Conservation (phyloP, 2,888 invertebrate species). For the Opisthograptis luteolata region DNA sequence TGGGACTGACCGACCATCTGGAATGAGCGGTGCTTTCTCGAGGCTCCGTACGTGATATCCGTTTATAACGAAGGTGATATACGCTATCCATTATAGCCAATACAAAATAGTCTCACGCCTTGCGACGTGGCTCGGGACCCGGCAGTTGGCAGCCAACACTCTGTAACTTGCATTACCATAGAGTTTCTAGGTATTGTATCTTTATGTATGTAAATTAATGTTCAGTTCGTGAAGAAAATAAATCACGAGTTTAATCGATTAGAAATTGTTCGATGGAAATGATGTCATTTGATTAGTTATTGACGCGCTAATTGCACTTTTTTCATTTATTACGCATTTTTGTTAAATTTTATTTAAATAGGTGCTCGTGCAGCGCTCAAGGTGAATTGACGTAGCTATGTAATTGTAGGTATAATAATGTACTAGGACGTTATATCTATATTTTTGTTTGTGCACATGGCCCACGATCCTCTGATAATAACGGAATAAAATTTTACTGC, state of each 20-base stretch:
- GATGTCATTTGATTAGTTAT: no score
- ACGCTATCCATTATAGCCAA: slow-evolving; percentile 34
- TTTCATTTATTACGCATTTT: no score
- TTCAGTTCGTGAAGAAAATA: slow-evolving; percentile 44
- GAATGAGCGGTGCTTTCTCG: slow-evolving; percentile 51
- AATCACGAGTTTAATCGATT: slow-evolving; percentile 41
- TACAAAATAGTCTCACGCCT: slow-evolving; percentile 61
- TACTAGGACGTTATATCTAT: slow-evolving; percentile 45
- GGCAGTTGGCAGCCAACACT: slow-evolving; percentile 44
- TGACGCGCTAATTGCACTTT: no score
- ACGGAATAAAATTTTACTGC: slow-evolving; percentile 35
- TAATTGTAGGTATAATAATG: slow-evolving; percentile 39
- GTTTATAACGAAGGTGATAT: slow-evolving; percentile 48
- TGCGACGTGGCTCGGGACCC: slow-evolving; percentile 35
- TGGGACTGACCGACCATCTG: slow-evolving; percentile 53
- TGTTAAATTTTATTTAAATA: no score
- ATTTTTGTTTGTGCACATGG: slow-evolving; percentile 46
- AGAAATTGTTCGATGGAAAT: slow-evolving; percentile 34
- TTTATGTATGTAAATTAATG: slow-evolving; percentile 48
- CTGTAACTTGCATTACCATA: slow-evolving; percentile 46
- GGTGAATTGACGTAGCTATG: background rate
- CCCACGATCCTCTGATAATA: slow-evolving; percentile 44
- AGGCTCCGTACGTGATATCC: slow-evolving; percentile 64
- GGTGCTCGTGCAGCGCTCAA: background rate
- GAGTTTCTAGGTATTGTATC: slow-evolving; percentile 47